Evolutionary conservation across 2,888 invertebrate species (phyloP).

Genomic region (Noctua comes): DNA sequence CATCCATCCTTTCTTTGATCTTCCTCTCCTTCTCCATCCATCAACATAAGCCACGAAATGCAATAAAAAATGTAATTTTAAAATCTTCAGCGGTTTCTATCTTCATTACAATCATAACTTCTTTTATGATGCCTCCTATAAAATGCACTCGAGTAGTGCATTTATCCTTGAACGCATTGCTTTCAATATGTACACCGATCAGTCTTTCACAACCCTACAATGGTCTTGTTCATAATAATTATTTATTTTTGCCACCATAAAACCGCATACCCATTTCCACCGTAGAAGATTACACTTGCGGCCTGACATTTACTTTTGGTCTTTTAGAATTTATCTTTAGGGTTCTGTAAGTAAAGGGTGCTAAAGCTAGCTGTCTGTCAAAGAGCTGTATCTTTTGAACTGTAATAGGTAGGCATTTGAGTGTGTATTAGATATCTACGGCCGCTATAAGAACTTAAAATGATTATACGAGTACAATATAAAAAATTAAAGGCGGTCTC

Average conservation of each 20-base stretch:
- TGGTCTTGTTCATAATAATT: slow-evolving; percentile 39
- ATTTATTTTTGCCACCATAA: slow-evolving; percentile 56
- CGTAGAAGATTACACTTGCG: slow-evolving; percentile 69
- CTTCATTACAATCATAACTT: not conserved
- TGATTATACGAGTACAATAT: not conserved
- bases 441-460: not conserved
- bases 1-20: no score
- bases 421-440: not conserved
- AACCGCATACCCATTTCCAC: slow-evolving; percentile 62
- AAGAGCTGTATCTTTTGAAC: no score
- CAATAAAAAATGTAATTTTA: not conserved
- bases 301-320: slow-evolving; percentile 74
- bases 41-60: not conserved
- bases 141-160: not conserved
- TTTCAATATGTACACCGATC: slow-evolving; percentile 28
- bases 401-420: not conserved
- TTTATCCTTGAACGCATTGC: slow-evolving; percentile 4
- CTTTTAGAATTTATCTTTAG: slow-evolving; percentile 66
- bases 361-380: not conserved
- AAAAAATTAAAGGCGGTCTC: not conserved
- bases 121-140: not conserved
- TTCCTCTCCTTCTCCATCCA: not conserved
- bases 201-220: not conserved
- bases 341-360: not conserved
- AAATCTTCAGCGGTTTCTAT: not conserved